These are phyloP conservation scores for Champsocephalus esox DNA, from an alignment of 2,797 vertebrate species.

Conservation along the genomic window DNA sequence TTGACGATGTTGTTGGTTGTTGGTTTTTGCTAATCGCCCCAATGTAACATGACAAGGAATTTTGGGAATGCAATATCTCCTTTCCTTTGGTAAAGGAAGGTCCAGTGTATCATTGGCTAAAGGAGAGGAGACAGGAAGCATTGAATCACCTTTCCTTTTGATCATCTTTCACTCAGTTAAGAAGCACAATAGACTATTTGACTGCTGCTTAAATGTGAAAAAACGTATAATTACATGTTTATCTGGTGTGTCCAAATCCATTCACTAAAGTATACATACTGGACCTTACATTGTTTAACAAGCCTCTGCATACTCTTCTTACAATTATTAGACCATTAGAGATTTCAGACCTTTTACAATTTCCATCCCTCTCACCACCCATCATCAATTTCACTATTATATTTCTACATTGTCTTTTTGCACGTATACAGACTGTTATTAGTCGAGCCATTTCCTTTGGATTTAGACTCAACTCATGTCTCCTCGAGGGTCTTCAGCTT, in stretches of 20 bases:
- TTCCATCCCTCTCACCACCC: too few species aligned
- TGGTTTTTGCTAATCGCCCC: not conserved
- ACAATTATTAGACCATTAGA: too few species aligned
- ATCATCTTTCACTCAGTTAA: not conserved
- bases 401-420: not conserved
- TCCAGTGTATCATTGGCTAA: too few species aligned
- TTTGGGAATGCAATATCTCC: too few species aligned
- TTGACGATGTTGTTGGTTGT: not conserved
- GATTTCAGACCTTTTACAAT: too few species aligned
- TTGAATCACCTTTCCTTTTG: not conserved
- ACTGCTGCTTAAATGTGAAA: too few species aligned
- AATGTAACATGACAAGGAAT: not conserved
- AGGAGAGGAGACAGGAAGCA: too few species aligned
- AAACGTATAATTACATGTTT: not conserved
- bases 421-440: too few species aligned
- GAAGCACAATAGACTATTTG: not conserved
- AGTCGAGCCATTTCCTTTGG: not conserved
- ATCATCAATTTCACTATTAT: too few species aligned
- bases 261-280: not conserved
- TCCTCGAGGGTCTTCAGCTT: not conserved
- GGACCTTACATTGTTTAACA: not conserved
- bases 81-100: too few species aligned
- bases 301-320: too few species aligned
- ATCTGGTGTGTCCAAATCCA: not conserved
- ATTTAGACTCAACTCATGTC: conserved; percentile 2